These are phyloP conservation scores for Lysandra bellargus DNA, from an alignment of 2,888 invertebrate genomes.

Conservation along the genomic window DNA sequence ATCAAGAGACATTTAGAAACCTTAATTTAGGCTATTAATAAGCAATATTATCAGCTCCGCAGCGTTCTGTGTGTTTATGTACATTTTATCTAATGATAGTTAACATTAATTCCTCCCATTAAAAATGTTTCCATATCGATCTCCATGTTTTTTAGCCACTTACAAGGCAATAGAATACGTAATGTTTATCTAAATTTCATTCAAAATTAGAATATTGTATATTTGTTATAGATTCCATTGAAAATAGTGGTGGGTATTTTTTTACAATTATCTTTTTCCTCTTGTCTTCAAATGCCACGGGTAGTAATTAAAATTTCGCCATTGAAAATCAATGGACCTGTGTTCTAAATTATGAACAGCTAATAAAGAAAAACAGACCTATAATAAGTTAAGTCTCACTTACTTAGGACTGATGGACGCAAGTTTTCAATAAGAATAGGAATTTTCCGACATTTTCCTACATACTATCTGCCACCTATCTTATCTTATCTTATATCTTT, in stretches of 20 bases:
- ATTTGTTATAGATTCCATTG: neutral
- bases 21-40: slow-evolving; percentile 14
- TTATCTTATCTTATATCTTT: too few species aligned
- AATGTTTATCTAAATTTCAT: slow-evolving; percentile 12
- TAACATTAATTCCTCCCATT: slow-evolving; percentile 23
- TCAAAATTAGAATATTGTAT: neutral
- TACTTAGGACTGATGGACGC: too few species aligned
- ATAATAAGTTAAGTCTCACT: too few species aligned
- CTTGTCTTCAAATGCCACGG: neutral
- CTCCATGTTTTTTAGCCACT: slow-evolving; percentile 18
- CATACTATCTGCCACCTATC: too few species aligned
- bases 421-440: too few species aligned
- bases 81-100: slow-evolving; percentile 7
- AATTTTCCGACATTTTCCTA: too few species aligned
- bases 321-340: neutral
- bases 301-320: neutral
- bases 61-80: slow-evolving; percentile 11
- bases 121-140: slow-evolving; percentile 17
- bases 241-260: neutral
- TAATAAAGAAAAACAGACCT: too few species aligned
- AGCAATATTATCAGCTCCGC: slow-evolving; percentile 10
- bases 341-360: too few species aligned
- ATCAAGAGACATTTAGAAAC: neutral
- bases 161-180: slow-evolving; percentile 24
- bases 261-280: neutral